A percentile compares a stretch with the other conserved stretches of the same genome.
Conservation (phyloP, 2,888 invertebrate species). For the Megaustenia siamemsis region DNA sequence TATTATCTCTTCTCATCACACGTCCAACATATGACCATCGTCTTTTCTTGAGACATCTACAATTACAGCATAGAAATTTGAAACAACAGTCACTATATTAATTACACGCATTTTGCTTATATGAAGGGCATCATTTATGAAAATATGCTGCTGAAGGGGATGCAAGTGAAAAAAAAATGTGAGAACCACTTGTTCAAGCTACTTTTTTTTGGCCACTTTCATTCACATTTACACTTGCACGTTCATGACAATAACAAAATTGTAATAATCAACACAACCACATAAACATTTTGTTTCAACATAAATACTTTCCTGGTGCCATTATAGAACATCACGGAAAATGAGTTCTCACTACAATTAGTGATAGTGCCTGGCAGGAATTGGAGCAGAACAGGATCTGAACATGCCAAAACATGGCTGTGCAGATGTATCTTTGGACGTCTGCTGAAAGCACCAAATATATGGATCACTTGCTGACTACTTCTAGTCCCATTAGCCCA, state of each 20-base stretch:
- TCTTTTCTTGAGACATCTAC: no score
- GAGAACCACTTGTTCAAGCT: background rate
- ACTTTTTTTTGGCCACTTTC: no score
- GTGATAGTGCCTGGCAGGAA: slow-evolving; percentile 71
- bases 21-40: no score
- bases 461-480: slow-evolving; percentile 69
- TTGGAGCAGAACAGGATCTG: slow-evolving; percentile 59
- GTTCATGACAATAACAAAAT: background rate
- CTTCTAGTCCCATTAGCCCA: slow-evolving; percentile 72
- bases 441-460: slow-evolving; percentile 76
- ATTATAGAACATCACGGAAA: slow-evolving; percentile 66
- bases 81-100: no score
- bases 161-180: background rate
- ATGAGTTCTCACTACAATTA: slow-evolving; percentile 33
- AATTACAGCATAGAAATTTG: no score
- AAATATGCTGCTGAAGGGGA: background rate
- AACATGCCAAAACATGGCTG: slow-evolving; percentile 68
- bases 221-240: no score
- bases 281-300: background rate
- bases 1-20: no score
- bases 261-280: background rate
- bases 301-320: slow-evolving; percentile 52
- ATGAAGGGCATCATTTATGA: background rate
- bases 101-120: no score
- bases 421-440: slow-evolving; percentile 64